phyloP scores from a whole-genome alignment of 2,797 vertebrate species.

The Adrianichthys oophorus region DNA sequence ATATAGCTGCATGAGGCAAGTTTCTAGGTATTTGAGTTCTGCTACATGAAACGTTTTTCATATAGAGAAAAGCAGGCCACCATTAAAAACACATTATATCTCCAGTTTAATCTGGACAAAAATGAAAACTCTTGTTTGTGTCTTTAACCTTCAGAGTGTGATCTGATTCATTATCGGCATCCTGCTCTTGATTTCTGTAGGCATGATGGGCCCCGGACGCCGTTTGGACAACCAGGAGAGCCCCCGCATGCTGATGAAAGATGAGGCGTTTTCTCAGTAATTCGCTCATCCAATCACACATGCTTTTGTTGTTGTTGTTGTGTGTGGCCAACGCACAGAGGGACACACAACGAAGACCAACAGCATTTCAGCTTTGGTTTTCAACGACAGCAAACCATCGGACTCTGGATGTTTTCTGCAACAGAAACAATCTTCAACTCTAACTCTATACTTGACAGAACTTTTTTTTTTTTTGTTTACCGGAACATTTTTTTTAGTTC shows the following conservation, averaged over 20 bases:
- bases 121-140: too few relatives aligned
- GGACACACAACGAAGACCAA: constrained; percentile 37
- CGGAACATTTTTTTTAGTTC: constrained; percentile 34
- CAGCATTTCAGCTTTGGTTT: constrained; percentile 50
- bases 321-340: constrained; percentile 21
- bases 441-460: constrained; percentile 68
- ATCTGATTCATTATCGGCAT: neutral
- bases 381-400: constrained; percentile 52
- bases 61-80: too few relatives aligned
- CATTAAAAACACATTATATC: too few relatives aligned
- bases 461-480: constrained; percentile 22
- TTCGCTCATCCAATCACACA: constrained; percentile 37
- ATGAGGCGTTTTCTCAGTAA: constrained; percentile 77
- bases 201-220: constrained; percentile 76
- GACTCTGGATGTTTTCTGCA: constrained; percentile 59
- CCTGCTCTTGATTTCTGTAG: constrained; percentile 44
- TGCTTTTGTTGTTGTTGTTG: constrained; percentile 14
- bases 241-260: constrained; percentile 79
- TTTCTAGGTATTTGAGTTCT: too few relatives aligned
- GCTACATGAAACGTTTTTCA: too few relatives aligned
- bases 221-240: constrained; percentile 78
- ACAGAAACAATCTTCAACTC: constrained; percentile 61
- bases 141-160: neutral
- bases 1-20: too few relatives aligned
- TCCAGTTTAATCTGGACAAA: too few relatives aligned